A percentile compares a stretch with the other conserved stretches of the same genome.
Conservation (phyloP, 2,888 invertebrate genomes). For the Archips xylosteana region DNA sequence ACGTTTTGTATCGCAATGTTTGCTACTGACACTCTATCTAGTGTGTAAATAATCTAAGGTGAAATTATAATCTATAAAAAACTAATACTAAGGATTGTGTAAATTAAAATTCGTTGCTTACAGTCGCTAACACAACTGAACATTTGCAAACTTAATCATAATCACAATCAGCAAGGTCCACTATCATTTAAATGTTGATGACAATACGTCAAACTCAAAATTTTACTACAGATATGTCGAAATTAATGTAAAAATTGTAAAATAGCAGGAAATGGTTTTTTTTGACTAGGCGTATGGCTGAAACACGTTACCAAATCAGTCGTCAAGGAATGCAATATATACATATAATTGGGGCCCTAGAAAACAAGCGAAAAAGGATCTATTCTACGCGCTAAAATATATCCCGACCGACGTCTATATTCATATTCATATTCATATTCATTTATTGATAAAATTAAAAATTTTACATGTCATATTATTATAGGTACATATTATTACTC, state of each 20-base stretch:
- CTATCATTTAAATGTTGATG: not conserved
- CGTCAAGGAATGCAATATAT: slow-evolving; percentile 32
- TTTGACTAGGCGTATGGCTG: slow-evolving; percentile 40
- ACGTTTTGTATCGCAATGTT: too few relatives aligned
- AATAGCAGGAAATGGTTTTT: slow-evolving; percentile 7
- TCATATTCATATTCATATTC: too few relatives aligned
- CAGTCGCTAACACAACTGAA: not conserved
- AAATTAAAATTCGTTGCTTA: slow-evolving; percentile 5
- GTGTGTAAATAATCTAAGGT: too few relatives aligned
- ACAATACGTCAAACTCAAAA: not conserved
- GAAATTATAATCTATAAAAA: not conserved
- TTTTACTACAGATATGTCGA: not conserved
- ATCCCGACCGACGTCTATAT: too few relatives aligned
- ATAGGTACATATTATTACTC: too few relatives aligned
- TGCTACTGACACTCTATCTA: too few relatives aligned
- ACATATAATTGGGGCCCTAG: slow-evolving; percentile 2
- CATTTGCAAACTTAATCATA: not conserved
- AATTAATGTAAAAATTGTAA: not conserved
- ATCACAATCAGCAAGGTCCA: too few relatives aligned
- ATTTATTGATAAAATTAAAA: too few relatives aligned
- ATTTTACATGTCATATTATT: too few relatives aligned
- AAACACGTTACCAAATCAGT: slow-evolving; percentile 30
- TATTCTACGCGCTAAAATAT: too few relatives aligned
- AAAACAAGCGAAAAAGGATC: not conserved
- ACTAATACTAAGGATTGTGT: not conserved